Base-by-base conservation (phyloP, 2,888 invertebrate species). In the Terebella lapidaria region DNA sequence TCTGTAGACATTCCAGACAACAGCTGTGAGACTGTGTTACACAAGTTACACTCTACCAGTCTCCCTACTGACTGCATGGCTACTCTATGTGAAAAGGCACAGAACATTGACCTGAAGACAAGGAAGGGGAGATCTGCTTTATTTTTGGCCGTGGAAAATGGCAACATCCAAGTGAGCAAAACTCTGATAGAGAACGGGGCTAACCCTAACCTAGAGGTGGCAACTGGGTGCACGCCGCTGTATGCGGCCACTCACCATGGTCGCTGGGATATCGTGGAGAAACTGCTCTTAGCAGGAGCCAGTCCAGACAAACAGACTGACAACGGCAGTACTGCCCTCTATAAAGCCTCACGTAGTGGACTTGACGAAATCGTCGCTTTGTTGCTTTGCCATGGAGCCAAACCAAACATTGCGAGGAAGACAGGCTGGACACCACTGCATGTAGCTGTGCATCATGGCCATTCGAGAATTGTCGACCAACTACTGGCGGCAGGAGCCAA, bases 351-450 rank as follows among this genome's bases (percentile, higher is more conserved):
- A 15, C 29, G 53, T 30, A 30, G 45, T 25, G 52, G 53, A 10
- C 49, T 45, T 27, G 49, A 30, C 25, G 52, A 49, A 18, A 22
- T 30, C 2, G 58, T 58, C 3, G 35, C 30, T 25, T 58, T 53
- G 24, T 30, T 58, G n/a, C 30, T 58, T 18, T 18, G 26, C 15
- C 42, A 29, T 1, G 29, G 25, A 18, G 53, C 58, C 53, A 42
- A 53, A 25, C 26, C 46, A 25, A 51, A 58, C 27, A 30, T 58
- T 24, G 52, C 35, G 25, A 26, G 53, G 15, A 53, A 29, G 24
- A 53, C 35, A 42, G 60, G 60, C 27, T 29, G 35, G 35, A 60
- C 56, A 26, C 56, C 60, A 3, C 42, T 60, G 24, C 56, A 60
- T 52, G 52, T 54, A 22, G 60, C 60, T 22, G 51, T 51, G 26